phyloP scores from a whole-genome alignment of 2,113 vertebrate species.

The Abramis brama region DNA sequence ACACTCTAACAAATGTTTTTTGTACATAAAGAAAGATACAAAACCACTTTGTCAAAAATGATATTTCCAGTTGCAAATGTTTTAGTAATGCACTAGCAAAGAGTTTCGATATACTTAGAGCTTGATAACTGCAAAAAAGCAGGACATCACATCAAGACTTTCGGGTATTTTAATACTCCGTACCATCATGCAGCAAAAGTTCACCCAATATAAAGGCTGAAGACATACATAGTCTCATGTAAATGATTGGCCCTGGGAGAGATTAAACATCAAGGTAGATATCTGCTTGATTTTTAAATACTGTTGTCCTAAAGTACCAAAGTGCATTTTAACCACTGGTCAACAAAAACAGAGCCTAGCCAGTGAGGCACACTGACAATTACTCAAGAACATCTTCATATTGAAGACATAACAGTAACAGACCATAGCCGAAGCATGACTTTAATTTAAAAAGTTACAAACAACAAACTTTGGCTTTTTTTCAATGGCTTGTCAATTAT shows the following conservation, averaged over 20 bases:
- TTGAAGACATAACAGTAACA: conserved; percentile 6
- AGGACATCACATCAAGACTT: conserved; percentile 59
- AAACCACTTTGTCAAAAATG: conserved; percentile 22
- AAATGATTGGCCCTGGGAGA: conserved; percentile 25
- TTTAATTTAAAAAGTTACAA: conserved; percentile 9
- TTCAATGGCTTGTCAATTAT: conserved; percentile 31
- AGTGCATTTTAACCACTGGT: background rate
- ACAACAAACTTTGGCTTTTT: conserved; percentile 27
- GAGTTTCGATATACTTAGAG: conserved; percentile 56
- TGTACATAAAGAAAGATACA: conserved; percentile 25
- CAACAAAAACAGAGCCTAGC: conserved; percentile 2
- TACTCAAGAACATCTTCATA: background rate
- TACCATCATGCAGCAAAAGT: conserved; percentile 62
- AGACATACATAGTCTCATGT: conserved; percentile 5
- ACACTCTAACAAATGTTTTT: background rate
- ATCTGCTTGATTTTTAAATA: background rate
- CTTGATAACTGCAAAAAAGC: conserved; percentile 55
- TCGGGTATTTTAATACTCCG: conserved; percentile 51
- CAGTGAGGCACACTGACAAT: background rate
- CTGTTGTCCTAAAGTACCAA: background rate
- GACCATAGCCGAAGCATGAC: background rate
- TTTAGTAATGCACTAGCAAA: conserved; percentile 49
- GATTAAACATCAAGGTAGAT: conserved; percentile 1
- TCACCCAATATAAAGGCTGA: conserved; percentile 26
- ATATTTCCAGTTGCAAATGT: conserved; percentile 15